Conservation (phyloP, 2,888 invertebrate genomes). For the Vanessa cardui region DNA sequence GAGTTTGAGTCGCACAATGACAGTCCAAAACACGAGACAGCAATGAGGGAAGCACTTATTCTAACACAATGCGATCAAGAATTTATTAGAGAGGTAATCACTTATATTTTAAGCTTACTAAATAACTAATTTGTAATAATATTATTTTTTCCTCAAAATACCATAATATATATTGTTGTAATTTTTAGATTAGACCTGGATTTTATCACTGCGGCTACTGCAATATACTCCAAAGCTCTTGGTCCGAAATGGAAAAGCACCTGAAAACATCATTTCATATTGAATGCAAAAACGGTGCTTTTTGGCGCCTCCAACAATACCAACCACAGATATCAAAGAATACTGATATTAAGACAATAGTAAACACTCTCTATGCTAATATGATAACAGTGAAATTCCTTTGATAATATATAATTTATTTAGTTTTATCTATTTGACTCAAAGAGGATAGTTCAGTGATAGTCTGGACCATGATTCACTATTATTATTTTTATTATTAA, state of each 20-base stretch:
- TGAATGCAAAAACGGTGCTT: slow-evolving; percentile 38
- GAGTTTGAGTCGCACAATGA: slow-evolving; percentile 37
- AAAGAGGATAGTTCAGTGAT: too few species aligned
- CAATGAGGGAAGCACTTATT: slow-evolving; percentile 38
- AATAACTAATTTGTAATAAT: neutral
- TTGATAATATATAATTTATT: neutral
- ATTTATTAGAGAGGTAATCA: slow-evolving; percentile 58
- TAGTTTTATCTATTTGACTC: too few species aligned
- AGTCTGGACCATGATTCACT: too few species aligned
- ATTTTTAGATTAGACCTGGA: slow-evolving; percentile 31
- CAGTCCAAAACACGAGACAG: slow-evolving; percentile 30
- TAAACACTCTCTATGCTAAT: neutral
- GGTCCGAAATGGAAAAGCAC: slow-evolving; percentile 44
- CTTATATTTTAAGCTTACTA: neutral
- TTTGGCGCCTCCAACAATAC: slow-evolving; percentile 41
- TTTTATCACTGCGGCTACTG: slow-evolving; percentile 54
- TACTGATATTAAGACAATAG: too few species aligned
- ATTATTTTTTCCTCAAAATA: too few species aligned
- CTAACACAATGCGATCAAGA: slow-evolving; percentile 49
- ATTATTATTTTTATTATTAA: too few species aligned
- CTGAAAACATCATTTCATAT: slow-evolving; percentile 42
- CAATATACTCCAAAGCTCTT: slow-evolving; percentile 38
- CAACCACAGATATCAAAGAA: neutral
- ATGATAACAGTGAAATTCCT: neutral
- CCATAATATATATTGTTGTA: too few species aligned